A percentile compares a stretch with the other conserved stretches of the same genome.
Evolutionary conservation across 2,797 vertebrate species (phyloP).

Genomic region (Stomatorhinus walkeri): DNA sequence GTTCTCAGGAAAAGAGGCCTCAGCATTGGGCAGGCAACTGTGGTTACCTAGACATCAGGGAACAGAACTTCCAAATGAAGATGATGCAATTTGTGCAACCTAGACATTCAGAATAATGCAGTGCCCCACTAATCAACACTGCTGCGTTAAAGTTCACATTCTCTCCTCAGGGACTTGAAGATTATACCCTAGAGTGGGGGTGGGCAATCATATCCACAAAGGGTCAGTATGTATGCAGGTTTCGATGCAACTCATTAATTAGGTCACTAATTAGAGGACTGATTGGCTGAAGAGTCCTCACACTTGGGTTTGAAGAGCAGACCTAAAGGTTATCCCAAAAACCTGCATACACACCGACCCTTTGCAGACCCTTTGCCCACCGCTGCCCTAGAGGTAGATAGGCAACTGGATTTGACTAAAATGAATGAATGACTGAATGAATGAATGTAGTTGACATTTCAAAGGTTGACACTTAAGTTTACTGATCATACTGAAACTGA

Average conservation of each 20-base stretch:
- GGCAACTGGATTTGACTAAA: neutral
- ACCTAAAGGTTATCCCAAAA: too few relatives aligned
- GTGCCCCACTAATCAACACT: neutral
- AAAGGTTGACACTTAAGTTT: neutral
- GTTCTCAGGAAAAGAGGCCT: conserved; percentile 90
- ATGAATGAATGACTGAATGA: neutral
- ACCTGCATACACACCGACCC: too few relatives aligned
- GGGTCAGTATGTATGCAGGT: too few relatives aligned
- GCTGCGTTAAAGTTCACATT: neutral
- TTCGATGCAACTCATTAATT: too few relatives aligned
- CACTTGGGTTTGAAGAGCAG: too few relatives aligned
- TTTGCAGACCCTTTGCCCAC: too few relatives aligned
- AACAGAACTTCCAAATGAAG: neutral
- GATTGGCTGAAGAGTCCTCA: too few relatives aligned
- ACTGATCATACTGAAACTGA: neutral
- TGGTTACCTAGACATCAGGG: conserved; percentile 76
- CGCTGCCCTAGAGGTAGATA: neutral
- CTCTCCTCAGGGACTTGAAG: neutral
- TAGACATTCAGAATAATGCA: neutral
- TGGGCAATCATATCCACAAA: too few relatives aligned
- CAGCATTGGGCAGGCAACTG: conserved; percentile 91
- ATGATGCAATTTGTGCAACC: neutral
- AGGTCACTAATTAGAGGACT: too few relatives aligned
- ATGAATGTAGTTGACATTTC: neutral
- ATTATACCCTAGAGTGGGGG: neutral